Evolutionary conservation across 2,113 vertebrate genomes (phyloP), one percentile per base, ranked within the genome.

Genomic region (Leuciscus idus): DNA sequence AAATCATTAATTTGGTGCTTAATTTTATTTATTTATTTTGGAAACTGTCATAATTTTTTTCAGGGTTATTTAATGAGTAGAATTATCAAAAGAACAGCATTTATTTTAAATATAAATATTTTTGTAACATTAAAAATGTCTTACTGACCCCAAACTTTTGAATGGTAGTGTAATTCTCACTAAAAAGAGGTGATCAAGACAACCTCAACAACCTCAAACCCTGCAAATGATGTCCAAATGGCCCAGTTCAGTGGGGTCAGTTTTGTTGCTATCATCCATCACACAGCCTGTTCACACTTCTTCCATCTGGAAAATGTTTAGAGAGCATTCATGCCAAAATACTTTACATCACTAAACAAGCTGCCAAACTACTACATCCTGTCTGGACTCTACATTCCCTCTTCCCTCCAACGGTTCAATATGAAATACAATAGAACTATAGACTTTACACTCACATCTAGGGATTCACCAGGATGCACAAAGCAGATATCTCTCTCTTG

Each of bases 291-390:
- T 64, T 81, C 59, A 64, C 79, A 81, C 57, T 81, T 74, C 72
- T 74, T 48, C 59, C 78, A 81, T 64, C 59, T 81, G 78, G 78
- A 81, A 64, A 48, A 81, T 64, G 39, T 81, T 81, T 81, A 81
- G 39, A 39, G 19, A 48, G 39, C 23, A 26, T 62, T 64, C n/a
- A 11, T 48, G 59, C 33, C 36, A 43, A 81, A 80, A 81, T n/a
- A 46, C 59, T 81, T 64, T 12, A 79, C 50, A 59, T 78, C 76
- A 59, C 52, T 39, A 59, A 78, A 43, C 57, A 81, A 64, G 39
- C 23, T 48, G 59, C 39, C 59, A 81, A n/a, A 77, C 73, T 77
- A 46, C n/a, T 75, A 33, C 30, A 79, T 79, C 17, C 77, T 79
- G 77, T 43, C 33, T 61, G 77, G 33, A 61, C 33, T 79, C 9